A percentile compares a stretch with the other conserved stretches of the same genome.
Evolutionary conservation across 2,888 invertebrate genomes (phyloP).

Genomic region (Mayetiola destructor): DNA sequence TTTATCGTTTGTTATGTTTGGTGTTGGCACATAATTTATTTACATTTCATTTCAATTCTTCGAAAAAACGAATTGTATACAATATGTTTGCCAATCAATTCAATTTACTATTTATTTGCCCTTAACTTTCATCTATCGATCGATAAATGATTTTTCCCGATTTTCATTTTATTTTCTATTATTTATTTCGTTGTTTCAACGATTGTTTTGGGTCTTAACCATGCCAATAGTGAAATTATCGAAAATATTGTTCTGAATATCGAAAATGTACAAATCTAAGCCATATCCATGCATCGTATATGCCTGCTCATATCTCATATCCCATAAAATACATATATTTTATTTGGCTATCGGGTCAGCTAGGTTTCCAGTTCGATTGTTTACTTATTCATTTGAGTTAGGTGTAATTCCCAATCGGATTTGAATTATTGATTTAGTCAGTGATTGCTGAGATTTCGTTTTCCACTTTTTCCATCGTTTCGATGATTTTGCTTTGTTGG

Average conservation of each 20-base stretch:
- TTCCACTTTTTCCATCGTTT: background rate
- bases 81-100: too few species aligned
- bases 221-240: too few species aligned
- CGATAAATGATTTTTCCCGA: constrained; percentile 1
- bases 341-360: background rate
- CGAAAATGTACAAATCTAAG: too few species aligned
- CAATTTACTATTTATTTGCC: background rate
- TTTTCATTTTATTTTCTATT: background rate
- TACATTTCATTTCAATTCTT: constrained; percentile 12
- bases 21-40: constrained; percentile 10
- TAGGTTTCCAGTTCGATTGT: constrained; percentile 7
- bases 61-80: too few species aligned
- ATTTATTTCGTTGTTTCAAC: background rate
- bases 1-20: constrained; percentile 11
- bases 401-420: constrained; percentile 11
- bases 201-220: background rate
- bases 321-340: too few species aligned
- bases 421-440: constrained; percentile 12
- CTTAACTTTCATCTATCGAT: background rate
- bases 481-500: background rate
- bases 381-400: constrained; percentile 9
- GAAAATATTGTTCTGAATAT: too few species aligned
- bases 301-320: too few species aligned
- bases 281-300: too few species aligned
- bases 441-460: constrained; percentile 5